These are phyloP conservation scores for Hylyphantes graminicola DNA, from an alignment of 1,140 invertebrate species.

Conservation along the genomic window DNA sequence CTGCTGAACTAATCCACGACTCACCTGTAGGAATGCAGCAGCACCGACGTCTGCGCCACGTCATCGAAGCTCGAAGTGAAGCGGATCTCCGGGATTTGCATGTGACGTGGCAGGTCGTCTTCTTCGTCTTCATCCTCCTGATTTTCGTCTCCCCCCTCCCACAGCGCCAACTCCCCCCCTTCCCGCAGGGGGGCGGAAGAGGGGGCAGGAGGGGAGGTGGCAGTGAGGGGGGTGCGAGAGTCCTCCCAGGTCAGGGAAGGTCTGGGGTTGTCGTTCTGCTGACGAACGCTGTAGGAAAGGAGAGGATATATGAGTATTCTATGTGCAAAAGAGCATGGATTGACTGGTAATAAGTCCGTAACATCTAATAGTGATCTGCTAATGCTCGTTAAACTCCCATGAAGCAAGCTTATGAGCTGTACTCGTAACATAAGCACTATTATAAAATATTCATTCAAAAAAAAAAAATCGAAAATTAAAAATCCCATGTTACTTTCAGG, in stretches of 20 bases:
- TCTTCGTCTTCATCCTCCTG: slow-evolving; percentile 33
- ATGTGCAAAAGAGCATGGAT: neutral
- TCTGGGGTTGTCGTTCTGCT: slow-evolving; percentile 28
- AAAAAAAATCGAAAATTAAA: no score
- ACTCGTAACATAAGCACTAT: no score
- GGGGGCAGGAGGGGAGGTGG: slow-evolving; percentile 2
- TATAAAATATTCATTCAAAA: no score
- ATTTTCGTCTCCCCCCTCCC: neutral
- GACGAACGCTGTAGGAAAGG: slow-evolving; percentile 17
- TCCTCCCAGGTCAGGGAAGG: slow-evolving; percentile 28
- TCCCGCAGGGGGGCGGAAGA: neutral
- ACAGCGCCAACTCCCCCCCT: neutral
- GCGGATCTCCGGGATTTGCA: slow-evolving; percentile 32
- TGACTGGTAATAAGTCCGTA: no score
- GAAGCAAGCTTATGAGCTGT: no score
- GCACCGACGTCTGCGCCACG: slow-evolving; percentile 25
- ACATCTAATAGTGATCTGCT: no score
- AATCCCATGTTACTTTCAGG: no score
- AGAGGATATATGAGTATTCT: neutral
- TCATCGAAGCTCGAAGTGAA: slow-evolving; percentile 36
- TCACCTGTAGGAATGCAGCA: slow-evolving; percentile 47
- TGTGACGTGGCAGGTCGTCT: neutral
- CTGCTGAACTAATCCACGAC: neutral
- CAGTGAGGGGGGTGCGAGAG: slow-evolving; percentile 16
- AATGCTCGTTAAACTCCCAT: no score